Base-by-base conservation (phyloP, 2,113 vertebrate genomes). In the Apteryx owenii region DNA sequence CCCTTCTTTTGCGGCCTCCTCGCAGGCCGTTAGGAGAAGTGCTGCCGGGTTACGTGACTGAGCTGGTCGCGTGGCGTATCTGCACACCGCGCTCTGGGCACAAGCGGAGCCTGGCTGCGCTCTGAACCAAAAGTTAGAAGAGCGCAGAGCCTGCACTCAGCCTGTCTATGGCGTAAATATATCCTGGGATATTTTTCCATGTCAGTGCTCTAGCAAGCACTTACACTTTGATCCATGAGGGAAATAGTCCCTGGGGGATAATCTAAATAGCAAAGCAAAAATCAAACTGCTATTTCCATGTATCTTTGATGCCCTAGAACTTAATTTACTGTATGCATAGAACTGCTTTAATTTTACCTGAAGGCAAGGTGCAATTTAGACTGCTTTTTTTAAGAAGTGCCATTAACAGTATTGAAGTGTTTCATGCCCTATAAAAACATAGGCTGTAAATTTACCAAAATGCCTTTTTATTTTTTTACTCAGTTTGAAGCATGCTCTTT, bases 181-280 rank as follows among this genome's bases (percentile, higher is more conserved):
- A 54, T 33, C 81, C 65, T 11, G 50, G 68, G 60, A 91, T 16
- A 21, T 79, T 81, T 53, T 96, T 93, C 80, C 73, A 2, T 85
- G 90, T 76, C 89, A 91, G n/a, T 89, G 82, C 69, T 97, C 51
- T 51, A 87, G 86, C 90, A 90, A 95, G 84, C 77, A 46, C 58
- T 89, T 82, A 82, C 96, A 88, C 84, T 96, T 90, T 85, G 81
- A 96, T 96, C 88, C 62, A 8, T 31, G 70, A 54, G 68, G 73
- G 58, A 88, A 94, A 79, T 3, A 26, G 73, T 93, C 61, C 76
- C 91, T 94, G 81, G 54, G 72, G 97, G 84, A 92, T 93, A 96
- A 97, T 97, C 94, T 95, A 69, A 92, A 93, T 54, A 95, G 86
- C 68, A 95, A 94, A 96, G 51, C 65, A 93, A 85, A 90, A 97